Evolutionary conservation across 1,140 invertebrate genomes (phyloP).

Genomic region (Trichonephila clavipes): DNA sequence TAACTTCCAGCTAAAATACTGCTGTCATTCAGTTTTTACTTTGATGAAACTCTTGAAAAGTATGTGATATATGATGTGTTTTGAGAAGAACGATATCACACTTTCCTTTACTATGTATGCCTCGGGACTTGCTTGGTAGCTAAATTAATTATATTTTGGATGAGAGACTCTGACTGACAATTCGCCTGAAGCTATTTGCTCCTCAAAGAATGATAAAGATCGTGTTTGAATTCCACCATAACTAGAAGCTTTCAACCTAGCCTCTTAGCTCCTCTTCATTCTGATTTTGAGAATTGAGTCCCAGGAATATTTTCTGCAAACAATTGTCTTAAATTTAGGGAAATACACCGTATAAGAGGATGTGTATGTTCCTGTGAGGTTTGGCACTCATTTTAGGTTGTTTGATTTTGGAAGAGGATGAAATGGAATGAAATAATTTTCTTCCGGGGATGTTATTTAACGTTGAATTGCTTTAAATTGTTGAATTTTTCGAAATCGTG

Average conservation of each 20-base stretch:
- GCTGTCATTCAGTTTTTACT: background rate
- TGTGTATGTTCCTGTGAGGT: background rate
- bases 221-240: slow-evolving; percentile 44
- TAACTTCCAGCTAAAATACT: background rate
- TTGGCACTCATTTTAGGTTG: background rate
- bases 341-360: background rate
- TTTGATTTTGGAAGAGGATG: background rate
- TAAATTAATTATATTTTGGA: slow-evolving; percentile 61
- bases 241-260: background rate
- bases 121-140: slow-evolving; percentile 33
- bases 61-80: slow-evolving; percentile 36
- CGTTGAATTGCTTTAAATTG: background rate
- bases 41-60: background rate
- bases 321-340: slow-evolving; percentile 35
- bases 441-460: slow-evolving; percentile 6
- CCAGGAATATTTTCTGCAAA: background rate
- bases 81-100: slow-evolving; percentile 3
- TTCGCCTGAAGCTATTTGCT: slow-evolving; percentile 39
- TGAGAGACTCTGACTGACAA: slow-evolving; percentile 49
- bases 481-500: background rate
- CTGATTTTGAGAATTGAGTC: background rate
- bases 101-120: background rate
- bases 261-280: background rate
- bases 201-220: slow-evolving; percentile 26
- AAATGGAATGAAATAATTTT: background rate